A percentile compares a stretch with the other conserved stretches of the same genome.
These are phyloP conservation scores for Erebia palarica DNA, from an alignment of 2,888 invertebrate species.

Conservation along the genomic window DNA sequence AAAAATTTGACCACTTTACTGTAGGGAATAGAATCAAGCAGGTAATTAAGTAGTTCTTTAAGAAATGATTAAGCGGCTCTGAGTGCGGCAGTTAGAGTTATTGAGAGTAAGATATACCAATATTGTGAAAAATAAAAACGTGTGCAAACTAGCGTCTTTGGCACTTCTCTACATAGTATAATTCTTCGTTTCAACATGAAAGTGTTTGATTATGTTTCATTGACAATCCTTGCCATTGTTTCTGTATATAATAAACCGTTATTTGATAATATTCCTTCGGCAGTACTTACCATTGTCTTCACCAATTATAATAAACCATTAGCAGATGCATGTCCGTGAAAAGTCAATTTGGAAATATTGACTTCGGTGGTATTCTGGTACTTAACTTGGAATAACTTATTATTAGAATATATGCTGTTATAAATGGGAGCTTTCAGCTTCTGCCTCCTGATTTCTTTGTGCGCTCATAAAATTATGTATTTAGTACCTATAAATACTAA, in stretches of 20 bases:
- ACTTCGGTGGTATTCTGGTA: not conserved
- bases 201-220: slow-evolving; percentile 11
- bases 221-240: slow-evolving; percentile 13
- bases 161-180: not conserved
- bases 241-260: slow-evolving; percentile 19
- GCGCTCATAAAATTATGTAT: no score
- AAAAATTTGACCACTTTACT: no score
- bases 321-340: not conserved
- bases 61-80: no score
- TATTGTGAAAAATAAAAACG: not conserved
- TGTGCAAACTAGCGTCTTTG: not conserved
- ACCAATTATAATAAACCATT: slow-evolving; percentile 8
- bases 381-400: not conserved
- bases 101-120: not conserved
- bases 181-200: not conserved
- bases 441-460: no score
- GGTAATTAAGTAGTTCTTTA: no score
- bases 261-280: slow-evolving; percentile 14
- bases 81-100: not conserved
- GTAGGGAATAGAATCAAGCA: no score
- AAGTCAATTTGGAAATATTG: not conserved
- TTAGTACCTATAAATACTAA: no score
- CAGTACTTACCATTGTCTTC: slow-evolving; percentile 5
- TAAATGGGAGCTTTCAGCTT: no score
- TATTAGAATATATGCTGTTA: no score